Evolutionary conservation across 2,888 invertebrate species (phyloP), one percentile per base, ranked within the genome.

Genomic region (Nemotelus pantherinus): DNA sequence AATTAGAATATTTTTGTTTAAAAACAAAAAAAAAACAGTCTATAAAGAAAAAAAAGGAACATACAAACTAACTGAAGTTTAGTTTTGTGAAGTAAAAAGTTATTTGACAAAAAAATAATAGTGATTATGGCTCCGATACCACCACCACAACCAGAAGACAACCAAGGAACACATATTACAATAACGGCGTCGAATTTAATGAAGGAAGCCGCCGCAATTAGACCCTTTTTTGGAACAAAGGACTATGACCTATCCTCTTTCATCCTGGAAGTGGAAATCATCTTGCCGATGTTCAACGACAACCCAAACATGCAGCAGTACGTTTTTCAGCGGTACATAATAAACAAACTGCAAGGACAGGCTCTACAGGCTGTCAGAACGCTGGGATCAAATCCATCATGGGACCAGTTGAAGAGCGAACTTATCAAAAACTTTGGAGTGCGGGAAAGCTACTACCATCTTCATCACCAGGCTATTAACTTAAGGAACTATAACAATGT

Each of bases 391-490:
- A 76, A 78, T 25, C 76, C 79, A 53, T 71, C 75, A 1, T 80
- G 80, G 80, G 72, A 78, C 2, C 45, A 63, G 50, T 68, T 81
- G 3, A 80, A 78, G 71, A 25, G 7, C 1, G 79, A 80, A 44
- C 57, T 81, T 2, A 78, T 79, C 4, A 76, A 63, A 6, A 79
- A 78, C 55, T 47, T 67, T n/a, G 67, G 67, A 9, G 50, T 67
- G 2, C 47, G 67, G 39, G 67, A 67, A 48, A 25, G n/a, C 4
- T 67, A 67, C 39, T 25, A 25, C 3, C 25, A 48, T 10, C 50
- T 67, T n/a, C 48, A 67, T 6, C 67, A 67, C 25, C 48, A 48
- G 9, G 80, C 77, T 25, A 71, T 78, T 7, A 79, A 44, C 2
- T 25, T 64, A n/a, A 78, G 45, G 67, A 76, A 77, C 57, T 7